A percentile compares a stretch with the other conserved stretches of the same genome.
phyloP scores from a whole-genome alignment of 2,113 vertebrate genomes.

The Vimba vimba region DNA sequence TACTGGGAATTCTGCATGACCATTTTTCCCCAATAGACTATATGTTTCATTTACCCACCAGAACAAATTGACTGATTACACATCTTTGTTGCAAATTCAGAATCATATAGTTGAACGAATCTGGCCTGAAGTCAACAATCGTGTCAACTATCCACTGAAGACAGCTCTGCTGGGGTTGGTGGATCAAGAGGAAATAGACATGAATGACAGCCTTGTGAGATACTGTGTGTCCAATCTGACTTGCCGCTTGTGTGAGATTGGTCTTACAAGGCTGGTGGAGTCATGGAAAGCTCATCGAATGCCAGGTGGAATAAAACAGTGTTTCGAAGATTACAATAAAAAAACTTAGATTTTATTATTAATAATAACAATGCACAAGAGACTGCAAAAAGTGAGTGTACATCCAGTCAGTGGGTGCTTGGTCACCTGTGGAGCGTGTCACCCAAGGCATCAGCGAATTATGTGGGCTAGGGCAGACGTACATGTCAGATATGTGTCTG shows the following conservation, averaged over 20 bases:
- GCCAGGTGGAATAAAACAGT: neutral
- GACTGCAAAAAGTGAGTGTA: too few species aligned
- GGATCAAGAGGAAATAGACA: conserved; percentile 50
- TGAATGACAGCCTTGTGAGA: conserved; percentile 41
- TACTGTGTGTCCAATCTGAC: conserved; percentile 45
- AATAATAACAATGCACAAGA: too few species aligned
- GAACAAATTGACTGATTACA: conserved; percentile 22
- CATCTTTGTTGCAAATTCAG: conserved; percentile 33
- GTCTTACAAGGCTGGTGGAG: conserved; percentile 32
- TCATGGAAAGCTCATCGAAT: conserved; percentile 17
- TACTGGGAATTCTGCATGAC: neutral
- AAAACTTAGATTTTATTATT: too few species aligned
- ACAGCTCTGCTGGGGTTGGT: conserved; percentile 46
- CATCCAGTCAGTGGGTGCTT: too few species aligned
- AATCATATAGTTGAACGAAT: conserved; percentile 52
- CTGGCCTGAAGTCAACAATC: conserved; percentile 48
- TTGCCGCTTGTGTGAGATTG: conserved; percentile 37
- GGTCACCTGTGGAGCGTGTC: too few species aligned
- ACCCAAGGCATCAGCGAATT: too few species aligned
- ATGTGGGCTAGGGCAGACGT: too few species aligned
- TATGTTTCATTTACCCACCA: neutral
- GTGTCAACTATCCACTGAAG: neutral
- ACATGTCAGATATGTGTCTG: too few species aligned
- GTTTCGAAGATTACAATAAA: neutral
- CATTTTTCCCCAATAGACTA: neutral